Evolutionary conservation across 2,113 vertebrate species (phyloP), one percentile per base, ranked within the genome.

Genomic region (Cygnus atratus): DNA sequence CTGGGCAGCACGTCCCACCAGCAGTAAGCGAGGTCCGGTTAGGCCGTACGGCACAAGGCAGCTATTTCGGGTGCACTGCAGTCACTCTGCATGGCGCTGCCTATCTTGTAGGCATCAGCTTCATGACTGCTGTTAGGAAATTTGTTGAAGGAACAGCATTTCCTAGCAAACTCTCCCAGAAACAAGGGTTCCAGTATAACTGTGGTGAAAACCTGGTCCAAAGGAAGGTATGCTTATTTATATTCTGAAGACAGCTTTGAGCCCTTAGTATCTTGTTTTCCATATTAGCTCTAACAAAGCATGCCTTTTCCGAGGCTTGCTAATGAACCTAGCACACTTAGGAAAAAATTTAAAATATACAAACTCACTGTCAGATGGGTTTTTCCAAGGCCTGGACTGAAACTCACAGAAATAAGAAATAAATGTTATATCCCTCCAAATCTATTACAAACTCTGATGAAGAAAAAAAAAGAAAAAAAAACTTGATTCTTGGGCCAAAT

Each of bases 211-310:
- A n/a, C 3, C 87, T 77, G 63, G 21, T 92, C 93, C 93, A 94
- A 92, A 86, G 93, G 94, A 96, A 96, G 92, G 72, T 95, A 29
- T 77, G 93, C 78, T 95, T 96, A 93, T 95, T 96, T 97, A 95
- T 96, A 35, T 91, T 88, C 92, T 92, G 95, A 85, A 94, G 72
- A 59, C 78, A 90, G 44, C 96, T 90, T 94, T 90, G 90, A 96
- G 94, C 82, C 44, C 46, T 95, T 39, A 86, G 92, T 93, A 95
- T 94, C 96, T 97, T 95, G 82, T 95, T 97, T 97, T 96, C 95
- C 93, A 87, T 85, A 92, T 66, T 86, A 77, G 94, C 46, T 90
- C 88, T 41, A 93, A 96, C 87, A 96, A 96, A 96, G 90, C 63
- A 16, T 59, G 92, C 93, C 90, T 97, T 94, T 91, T 93, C 95